Base-by-base conservation (phyloP, 2,888 invertebrate species). In the Eupithecia tripunctaria region DNA sequence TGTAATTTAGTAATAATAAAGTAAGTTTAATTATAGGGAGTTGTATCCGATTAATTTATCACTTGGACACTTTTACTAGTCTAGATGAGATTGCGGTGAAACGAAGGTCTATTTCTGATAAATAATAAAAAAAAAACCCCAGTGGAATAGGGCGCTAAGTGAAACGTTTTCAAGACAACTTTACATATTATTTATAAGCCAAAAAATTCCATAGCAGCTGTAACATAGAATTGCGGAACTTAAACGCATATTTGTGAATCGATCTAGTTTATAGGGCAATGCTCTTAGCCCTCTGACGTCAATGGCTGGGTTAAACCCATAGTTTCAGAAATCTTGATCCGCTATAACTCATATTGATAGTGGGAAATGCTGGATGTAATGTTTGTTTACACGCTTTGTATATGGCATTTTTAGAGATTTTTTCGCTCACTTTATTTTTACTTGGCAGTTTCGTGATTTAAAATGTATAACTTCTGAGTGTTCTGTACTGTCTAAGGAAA, bases 231-330 rank as follows among this genome's bases (percentile, higher is more conserved):
- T 15, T 64, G 32, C n/a, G 38, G 41, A 64, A 38, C 21, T 25
- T 27, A 59, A 25, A 38, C 43, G n/a, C 32, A 69, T 67, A 67
- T 72, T 75, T 70, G 72, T 51, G 67, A 72, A 72, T 27, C 63
- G 51, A 29, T 68, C 67, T 65, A 69, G 67, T 72, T 75, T 68
- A 72, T 70, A 70, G 75, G 72, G 72, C 75, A 65, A 47, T 56
- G 75, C 67, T 75, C 75, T 71, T 73, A 72, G 47, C 72, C 65
- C 36, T 60, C 60, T 76, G 76, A 76, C 76, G 76, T 76, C 76
- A 76, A 74, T 76, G 73, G 70, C 29, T 73, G 38, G 60, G 67
- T 69, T 74, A 32, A 60, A 72, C 59, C 64, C 38, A 25, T 67
- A 67, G 68, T 70, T 68, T 29, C 51, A 60, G 21, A 64, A 64